These are phyloP conservation scores for Shargacucullia verbasci DNA, from an alignment of 2,888 invertebrate genomes.

Conservation along the genomic window DNA sequence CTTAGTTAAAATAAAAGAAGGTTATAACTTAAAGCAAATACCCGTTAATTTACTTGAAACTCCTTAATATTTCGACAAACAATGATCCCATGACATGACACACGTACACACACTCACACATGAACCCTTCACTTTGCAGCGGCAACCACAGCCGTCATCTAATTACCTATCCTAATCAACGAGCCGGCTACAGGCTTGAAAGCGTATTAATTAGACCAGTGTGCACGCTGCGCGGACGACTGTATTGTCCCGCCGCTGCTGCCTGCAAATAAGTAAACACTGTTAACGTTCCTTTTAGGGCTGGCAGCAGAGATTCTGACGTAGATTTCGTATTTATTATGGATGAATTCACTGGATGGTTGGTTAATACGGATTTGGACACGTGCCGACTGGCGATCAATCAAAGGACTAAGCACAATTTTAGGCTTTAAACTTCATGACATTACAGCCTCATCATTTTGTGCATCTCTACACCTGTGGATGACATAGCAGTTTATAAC, in stretches of 20 bases:
- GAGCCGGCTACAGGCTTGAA: slow-evolving; percentile 62
- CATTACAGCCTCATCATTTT: too few relatives aligned
- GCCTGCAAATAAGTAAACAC: slow-evolving; percentile 80
- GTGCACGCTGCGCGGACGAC: slow-evolving; percentile 70
- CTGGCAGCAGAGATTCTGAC: slow-evolving; percentile 49
- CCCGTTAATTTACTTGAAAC: too few relatives aligned
- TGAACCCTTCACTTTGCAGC: slow-evolving; percentile 16
- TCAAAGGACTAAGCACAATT: too few relatives aligned
- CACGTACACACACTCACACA: slow-evolving; percentile 4
- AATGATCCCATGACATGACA: slow-evolving; percentile 12
- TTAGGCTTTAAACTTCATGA: too few relatives aligned
- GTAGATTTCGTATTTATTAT: too few relatives aligned
- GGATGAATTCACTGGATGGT: too few relatives aligned
- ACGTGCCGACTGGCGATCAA: too few relatives aligned
- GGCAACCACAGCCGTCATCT: slow-evolving; percentile 56
- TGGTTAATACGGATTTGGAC: too few relatives aligned
- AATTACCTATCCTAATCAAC: slow-evolving; percentile 62
- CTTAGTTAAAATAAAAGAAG: too few relatives aligned
- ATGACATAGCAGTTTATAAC: too few relatives aligned
- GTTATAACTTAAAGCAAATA: too few relatives aligned
- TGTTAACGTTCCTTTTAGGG: slow-evolving; percentile 78
- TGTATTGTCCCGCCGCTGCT: slow-evolving; percentile 75
- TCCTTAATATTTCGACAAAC: slow-evolving; percentile 6
- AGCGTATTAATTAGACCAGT: slow-evolving; percentile 78
- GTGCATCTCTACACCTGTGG: too few relatives aligned